Conservation (phyloP, 2,888 invertebrate genomes). For the Lamellibrachia columna region DNA sequence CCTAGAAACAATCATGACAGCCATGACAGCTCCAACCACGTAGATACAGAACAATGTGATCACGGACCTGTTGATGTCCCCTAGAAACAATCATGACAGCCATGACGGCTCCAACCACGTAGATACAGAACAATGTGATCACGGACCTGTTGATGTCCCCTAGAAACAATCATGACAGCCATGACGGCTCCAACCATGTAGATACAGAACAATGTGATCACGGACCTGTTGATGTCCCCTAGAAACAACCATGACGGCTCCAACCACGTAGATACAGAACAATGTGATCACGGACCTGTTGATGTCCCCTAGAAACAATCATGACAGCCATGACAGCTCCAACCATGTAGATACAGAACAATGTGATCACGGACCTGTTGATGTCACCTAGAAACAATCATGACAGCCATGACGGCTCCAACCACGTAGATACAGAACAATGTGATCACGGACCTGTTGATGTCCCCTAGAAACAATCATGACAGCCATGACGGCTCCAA, state of each 20-base stretch:
- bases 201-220: slow-evolving; percentile 51
- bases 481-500: not conserved
- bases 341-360: no score
- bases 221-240: slow-evolving; percentile 56
- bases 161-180: slow-evolving; percentile 37
- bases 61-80: slow-evolving; percentile 54
- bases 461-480: no score
- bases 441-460: not conserved
- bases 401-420: not conserved
- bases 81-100: slow-evolving; percentile 42
- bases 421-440: no score
- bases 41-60: slow-evolving; percentile 49
- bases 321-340: not conserved
- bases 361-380: not conserved
- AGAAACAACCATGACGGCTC: slow-evolving; percentile 28
- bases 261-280: no score
- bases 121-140: slow-evolving; percentile 48
- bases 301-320: no score
- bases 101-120: not conserved
- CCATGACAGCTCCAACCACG: not conserved
- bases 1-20: slow-evolving; percentile 43
- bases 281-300: not conserved
- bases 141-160: slow-evolving; percentile 56
- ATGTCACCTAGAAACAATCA: no score
- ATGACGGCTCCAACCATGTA: not conserved